A percentile compares a stretch with the other conserved stretches of the same genome.
Evolutionary conservation across 2,888 invertebrate species (phyloP).

Genomic region (Uropetala carovei): DNA sequence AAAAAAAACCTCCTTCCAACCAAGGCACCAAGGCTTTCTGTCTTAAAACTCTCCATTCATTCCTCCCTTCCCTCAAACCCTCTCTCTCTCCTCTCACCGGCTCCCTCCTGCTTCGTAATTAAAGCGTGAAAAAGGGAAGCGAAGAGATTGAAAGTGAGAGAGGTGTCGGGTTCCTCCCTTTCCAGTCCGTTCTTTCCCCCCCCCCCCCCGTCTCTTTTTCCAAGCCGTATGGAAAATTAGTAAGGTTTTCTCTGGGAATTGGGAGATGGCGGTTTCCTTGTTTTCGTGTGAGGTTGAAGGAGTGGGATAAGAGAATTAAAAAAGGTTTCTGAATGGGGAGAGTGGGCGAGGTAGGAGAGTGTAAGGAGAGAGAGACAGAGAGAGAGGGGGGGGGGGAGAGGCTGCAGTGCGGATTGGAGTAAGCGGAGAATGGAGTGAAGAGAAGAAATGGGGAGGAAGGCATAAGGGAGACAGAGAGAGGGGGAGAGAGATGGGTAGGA

Average conservation of each 20-base stretch:
- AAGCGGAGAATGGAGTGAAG: not conserved
- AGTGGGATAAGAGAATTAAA: slow-evolving; percentile 35
- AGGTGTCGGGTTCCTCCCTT: not conserved
- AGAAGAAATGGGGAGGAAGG: no score
- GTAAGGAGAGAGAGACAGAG: not conserved
- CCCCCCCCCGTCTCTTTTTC: not conserved
- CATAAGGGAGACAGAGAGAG: no score
- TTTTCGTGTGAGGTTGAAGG: not conserved
- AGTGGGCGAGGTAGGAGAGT: not conserved
- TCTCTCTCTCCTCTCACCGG: not conserved
- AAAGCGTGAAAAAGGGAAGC: not conserved
- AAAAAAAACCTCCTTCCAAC: not conserved
- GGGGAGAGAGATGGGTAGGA: no score
- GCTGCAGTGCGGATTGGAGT: no score
- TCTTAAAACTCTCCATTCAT: not conserved
- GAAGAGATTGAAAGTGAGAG: no score
- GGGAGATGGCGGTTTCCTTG: slow-evolving; percentile 16
- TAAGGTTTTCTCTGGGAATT: slow-evolving; percentile 34
- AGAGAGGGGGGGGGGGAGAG: not conserved
- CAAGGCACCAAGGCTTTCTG: no score
- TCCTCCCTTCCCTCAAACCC: not conserved
- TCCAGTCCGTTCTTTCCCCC: not conserved
- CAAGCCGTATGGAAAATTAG: not conserved
- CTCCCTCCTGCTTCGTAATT: slow-evolving; percentile 30
- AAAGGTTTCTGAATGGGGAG: not conserved